Conservation (phyloP, 37 sponge, comb jelly and placozoan species). For the Beroe ovata region DNA sequence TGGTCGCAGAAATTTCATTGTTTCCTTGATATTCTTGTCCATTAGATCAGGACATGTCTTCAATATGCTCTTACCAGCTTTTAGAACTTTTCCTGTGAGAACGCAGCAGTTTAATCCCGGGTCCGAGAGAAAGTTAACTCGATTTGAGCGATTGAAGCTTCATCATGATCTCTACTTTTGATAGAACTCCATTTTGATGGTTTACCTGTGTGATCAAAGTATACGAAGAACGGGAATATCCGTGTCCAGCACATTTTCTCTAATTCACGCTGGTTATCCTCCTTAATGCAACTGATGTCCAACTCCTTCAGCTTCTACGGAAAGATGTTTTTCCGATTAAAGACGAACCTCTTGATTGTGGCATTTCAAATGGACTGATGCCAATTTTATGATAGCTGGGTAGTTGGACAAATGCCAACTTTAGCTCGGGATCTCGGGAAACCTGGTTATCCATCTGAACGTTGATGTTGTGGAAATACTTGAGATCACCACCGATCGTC, state of each 20-base stretch:
- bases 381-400: too few relatives aligned
- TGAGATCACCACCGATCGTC: neutral
- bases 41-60: neutral
- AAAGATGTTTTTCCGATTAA: too few relatives aligned
- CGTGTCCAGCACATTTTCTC: neutral
- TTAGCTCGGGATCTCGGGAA: too few relatives aligned
- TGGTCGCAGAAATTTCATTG: neutral
- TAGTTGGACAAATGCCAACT: too few relatives aligned
- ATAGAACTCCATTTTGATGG: neutral
- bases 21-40: neutral
- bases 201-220: neutral
- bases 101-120: too few relatives aligned
- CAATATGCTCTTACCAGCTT: neutral
- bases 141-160: too few relatives aligned
- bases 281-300: neutral
- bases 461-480: neutral
- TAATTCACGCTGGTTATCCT: neutral
- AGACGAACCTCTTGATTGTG: too few relatives aligned
- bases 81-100: neutral
- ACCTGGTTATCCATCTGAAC: conserved; percentile 43
- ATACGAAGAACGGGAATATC: conserved; percentile 16
- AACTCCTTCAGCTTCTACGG: neutral
- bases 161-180: too few relatives aligned
- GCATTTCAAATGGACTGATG: too few relatives aligned
- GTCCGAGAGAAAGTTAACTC: too few relatives aligned